These are phyloP conservation scores for Rhagologus leucostigma DNA, from an alignment of 2,113 vertebrate genomes.

Conservation along the genomic window DNA sequence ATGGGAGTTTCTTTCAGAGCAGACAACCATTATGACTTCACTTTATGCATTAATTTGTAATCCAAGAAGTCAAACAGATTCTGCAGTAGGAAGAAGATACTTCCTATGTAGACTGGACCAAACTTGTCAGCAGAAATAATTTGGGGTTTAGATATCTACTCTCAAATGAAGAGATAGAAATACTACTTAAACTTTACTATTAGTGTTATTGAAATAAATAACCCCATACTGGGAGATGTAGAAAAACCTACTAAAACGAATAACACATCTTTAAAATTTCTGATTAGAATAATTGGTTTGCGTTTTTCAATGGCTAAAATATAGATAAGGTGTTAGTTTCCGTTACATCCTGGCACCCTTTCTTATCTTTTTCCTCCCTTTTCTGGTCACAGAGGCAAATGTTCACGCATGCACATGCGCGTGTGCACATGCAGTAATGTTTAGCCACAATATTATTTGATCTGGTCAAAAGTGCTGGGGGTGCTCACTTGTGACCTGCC, in stretches of 20 bases:
- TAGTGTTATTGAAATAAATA: not conserved
- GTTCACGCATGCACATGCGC: rapidly evolving
- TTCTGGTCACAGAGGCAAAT: not conserved
- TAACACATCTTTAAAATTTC: not conserved
- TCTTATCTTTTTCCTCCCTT: not conserved
- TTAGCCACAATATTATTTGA: not conserved
- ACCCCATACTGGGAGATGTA: not conserved
- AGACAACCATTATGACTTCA: not conserved
- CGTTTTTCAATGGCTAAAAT: not conserved
- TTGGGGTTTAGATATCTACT: not conserved
- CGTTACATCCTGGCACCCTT: not conserved
- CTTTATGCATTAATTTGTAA: not conserved
- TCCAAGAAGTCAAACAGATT: not conserved
- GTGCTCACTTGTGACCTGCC: not conserved
- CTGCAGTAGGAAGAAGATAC: not conserved
- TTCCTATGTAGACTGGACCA: not conserved
- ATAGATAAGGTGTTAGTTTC: not conserved
- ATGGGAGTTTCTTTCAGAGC: not conserved
- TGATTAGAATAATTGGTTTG: not conserved
- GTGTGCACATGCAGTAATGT: rapidly evolving
- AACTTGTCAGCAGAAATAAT: not conserved
- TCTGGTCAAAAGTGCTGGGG: not conserved
- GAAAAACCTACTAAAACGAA: not conserved
- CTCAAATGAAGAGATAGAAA: not conserved
- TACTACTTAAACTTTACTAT: not conserved